A percentile compares a stretch with the other conserved stretches of the same genome.
Conservation (phyloP, 2,888 invertebrate genomes). For the Xiphydria camelus region DNA sequence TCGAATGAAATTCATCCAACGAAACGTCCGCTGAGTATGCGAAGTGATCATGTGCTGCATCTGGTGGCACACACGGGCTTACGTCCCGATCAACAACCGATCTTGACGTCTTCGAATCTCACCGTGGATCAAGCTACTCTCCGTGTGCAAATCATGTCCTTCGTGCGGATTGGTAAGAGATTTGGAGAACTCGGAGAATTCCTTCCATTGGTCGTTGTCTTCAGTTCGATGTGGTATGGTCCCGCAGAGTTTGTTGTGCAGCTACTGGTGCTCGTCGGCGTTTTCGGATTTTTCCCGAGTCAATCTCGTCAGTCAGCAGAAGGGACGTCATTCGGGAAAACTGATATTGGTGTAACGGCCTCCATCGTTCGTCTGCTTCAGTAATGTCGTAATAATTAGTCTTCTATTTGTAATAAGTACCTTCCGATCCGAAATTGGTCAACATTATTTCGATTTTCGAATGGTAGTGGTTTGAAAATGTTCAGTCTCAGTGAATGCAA, state of each 20-base stretch:
- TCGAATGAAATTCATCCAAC: slow-evolving; percentile 1
- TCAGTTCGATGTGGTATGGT: too few relatives aligned
- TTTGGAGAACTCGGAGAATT: too few relatives aligned
- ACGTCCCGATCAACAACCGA: too few relatives aligned
- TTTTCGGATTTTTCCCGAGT: slow-evolving; percentile 35
- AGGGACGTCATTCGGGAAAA: slow-evolving; percentile 2
- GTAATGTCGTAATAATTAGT: too few relatives aligned
- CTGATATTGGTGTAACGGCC: slow-evolving; percentile 2
- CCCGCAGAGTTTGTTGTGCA: slow-evolving; percentile 35
- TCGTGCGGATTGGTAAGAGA: slow-evolving; percentile 40
- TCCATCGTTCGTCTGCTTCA: slow-evolving; percentile 7
- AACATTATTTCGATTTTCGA: too few relatives aligned
- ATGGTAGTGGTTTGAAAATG: too few relatives aligned
- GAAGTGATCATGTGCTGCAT: too few relatives aligned
- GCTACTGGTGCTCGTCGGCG: slow-evolving; percentile 27
- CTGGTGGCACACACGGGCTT: too few relatives aligned
- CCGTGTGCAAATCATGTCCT: slow-evolving; percentile 31
- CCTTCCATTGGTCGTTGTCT: too few relatives aligned
- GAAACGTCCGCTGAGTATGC: background rate
- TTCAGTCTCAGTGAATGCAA: too few relatives aligned
- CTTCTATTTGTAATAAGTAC: too few relatives aligned
- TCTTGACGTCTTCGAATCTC: background rate
- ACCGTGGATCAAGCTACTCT: slow-evolving; percentile 13
- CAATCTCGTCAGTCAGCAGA: slow-evolving; percentile 19
- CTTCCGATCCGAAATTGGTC: too few relatives aligned